Conservation (phyloP, 2,113 vertebrate species). For the Forbesichthys agassizii region DNA sequence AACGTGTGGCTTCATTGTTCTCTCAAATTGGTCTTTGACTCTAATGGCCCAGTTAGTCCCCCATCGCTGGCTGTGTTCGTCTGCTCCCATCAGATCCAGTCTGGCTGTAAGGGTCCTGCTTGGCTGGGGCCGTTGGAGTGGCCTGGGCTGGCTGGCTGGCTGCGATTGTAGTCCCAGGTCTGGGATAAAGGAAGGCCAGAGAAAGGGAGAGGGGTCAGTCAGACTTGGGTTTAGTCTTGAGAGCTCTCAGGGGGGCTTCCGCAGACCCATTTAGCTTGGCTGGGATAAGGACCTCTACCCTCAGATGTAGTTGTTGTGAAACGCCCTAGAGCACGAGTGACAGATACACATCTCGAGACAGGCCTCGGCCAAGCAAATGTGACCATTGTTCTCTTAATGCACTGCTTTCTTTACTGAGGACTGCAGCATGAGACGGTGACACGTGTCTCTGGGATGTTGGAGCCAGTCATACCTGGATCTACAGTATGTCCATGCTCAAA, state of each 20-base stretch:
- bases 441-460: no score
- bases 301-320: conserved; percentile 5
- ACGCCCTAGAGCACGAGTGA: conserved; percentile 23
- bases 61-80: conserved; percentile 65
- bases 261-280: conserved; percentile 2
- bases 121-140: conserved; percentile 38
- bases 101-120: conserved; percentile 54
- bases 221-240: conserved; percentile 17
- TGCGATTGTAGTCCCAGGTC: conserved; percentile 3
- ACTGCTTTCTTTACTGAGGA: no score
- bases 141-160: conserved; percentile 26
- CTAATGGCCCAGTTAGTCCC: conserved; percentile 77
- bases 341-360: conserved; percentile 67
- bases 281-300: conserved; percentile 37
- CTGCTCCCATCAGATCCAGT: conserved; percentile 63
- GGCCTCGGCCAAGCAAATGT: conserved; percentile 44
- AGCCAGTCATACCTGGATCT: no score
- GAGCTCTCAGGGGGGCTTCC: conserved; percentile 17
- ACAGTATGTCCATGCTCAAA: no score
- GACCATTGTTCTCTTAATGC: no score
- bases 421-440: no score
- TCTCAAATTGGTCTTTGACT: conserved; percentile 75
- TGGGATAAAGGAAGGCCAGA: conserved; percentile 5
- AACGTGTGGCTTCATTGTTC: conserved; percentile 74
- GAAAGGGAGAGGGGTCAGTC: conserved; percentile 3